These are phyloP conservation scores for Drosophila punjabiensis DNA, from an alignment of 1,140 invertebrate genomes.

Conservation along the genomic window DNA sequence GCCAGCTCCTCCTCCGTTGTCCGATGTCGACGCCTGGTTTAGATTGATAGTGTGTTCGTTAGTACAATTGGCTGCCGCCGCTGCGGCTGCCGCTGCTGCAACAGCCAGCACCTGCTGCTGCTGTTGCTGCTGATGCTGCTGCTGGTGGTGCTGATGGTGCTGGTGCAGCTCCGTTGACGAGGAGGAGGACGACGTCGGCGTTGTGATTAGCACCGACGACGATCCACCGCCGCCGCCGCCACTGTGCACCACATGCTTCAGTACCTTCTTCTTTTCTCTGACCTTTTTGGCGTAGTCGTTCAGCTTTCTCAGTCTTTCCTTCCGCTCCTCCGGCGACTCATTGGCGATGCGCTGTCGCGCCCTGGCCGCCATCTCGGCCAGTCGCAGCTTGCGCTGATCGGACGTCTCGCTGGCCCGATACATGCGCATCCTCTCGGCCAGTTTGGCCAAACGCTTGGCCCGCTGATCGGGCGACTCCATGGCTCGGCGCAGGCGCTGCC, in stretches of 20 bases:
- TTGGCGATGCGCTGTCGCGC: conserved; percentile 86
- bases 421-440: conserved; percentile 85
- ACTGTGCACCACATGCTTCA: conserved; percentile 68
- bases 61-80: conserved; percentile 70
- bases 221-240: conserved; percentile 41
- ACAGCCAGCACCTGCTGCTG: conserved; percentile 66
- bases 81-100: conserved; percentile 60
- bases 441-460: conserved; percentile 85
- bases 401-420: conserved; percentile 85
- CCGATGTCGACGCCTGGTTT: conserved; percentile 70
- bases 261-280: conserved; percentile 84
- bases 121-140: conserved; percentile 54
- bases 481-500: conserved; percentile 78
- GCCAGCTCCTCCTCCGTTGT: conserved; percentile 30
- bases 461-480: conserved; percentile 86
- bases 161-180: conserved; percentile 69
- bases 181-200: conserved; percentile 56
- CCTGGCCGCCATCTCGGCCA: conserved; percentile 86
- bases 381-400: conserved; percentile 86
- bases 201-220: conserved; percentile 48
- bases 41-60: conserved; percentile 83
- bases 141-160: conserved; percentile 63
- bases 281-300: conserved; percentile 85
- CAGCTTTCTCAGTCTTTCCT: conserved; percentile 84
- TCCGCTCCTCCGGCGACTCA: conserved; percentile 86